A percentile compares a stretch with the other conserved stretches of the same genome.
Evolutionary conservation across 2,113 vertebrate genomes (phyloP).

Genomic region (Synodontis membranacea): DNA sequence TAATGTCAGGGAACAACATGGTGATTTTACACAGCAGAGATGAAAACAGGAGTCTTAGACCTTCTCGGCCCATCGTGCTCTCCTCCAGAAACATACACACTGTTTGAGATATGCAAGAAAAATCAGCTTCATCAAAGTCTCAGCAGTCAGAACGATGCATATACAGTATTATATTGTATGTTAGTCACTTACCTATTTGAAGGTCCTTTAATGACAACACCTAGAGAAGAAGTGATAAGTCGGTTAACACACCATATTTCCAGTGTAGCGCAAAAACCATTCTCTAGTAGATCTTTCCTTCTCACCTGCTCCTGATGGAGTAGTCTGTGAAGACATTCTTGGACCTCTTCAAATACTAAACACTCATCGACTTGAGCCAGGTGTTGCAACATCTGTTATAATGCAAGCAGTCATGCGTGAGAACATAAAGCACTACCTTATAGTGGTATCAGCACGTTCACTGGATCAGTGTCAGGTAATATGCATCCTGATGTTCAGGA

Average conservation of each 20-base stretch:
- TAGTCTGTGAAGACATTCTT: conserved; percentile 57
- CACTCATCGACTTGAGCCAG: conserved; percentile 62
- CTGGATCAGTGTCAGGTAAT: background rate
- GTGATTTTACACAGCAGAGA: conserved; percentile 68
- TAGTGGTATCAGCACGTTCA: background rate
- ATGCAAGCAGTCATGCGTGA: background rate
- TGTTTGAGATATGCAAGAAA: conserved; percentile 48
- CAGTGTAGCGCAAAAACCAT: background rate
- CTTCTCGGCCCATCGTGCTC: conserved; percentile 71
- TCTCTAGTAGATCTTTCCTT: background rate
- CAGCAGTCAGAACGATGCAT: background rate
- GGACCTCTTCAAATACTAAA: conserved; percentile 66
- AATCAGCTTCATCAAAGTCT: background rate
- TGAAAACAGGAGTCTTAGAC: conserved; percentile 65
- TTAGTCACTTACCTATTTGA: conserved; percentile 67
- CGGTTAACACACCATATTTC: conserved; percentile 2
- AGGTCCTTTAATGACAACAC: conserved; percentile 65
- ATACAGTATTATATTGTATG: background rate
- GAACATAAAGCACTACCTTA: background rate
- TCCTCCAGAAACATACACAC: conserved; percentile 84
- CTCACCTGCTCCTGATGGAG: conserved; percentile 62
- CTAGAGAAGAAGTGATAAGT: conserved; percentile 58
- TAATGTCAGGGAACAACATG: conserved; percentile 62
- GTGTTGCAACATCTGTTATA: conserved; percentile 70
- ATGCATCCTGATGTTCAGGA: background rate